Percentiles rank a stretch among this genome's conserved stretches.
Evolutionary conservation across 1,140 invertebrate genomes (phyloP).

Genomic region (Diabrotica virgifera): DNA sequence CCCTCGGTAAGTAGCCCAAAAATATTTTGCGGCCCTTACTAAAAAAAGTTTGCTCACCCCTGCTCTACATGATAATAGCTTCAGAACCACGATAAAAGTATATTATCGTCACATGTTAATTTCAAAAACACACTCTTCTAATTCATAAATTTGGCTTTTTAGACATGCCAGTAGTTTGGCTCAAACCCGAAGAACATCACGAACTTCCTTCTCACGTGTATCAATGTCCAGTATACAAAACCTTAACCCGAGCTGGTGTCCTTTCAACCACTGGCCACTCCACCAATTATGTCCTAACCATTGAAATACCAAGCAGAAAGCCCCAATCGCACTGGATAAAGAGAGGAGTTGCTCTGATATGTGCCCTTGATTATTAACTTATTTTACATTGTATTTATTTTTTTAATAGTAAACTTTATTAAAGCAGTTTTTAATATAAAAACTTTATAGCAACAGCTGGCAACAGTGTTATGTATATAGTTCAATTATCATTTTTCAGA

Average conservation of each 20-base stretch:
- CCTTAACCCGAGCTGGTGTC: constrained; percentile 61
- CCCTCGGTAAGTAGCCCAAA: too few species aligned
- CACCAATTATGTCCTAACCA: constrained; percentile 74
- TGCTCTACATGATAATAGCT: too few species aligned
- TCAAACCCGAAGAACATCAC: constrained; percentile 59
- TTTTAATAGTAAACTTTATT: constrained; percentile 7
- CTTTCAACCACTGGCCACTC: constrained; percentile 78
- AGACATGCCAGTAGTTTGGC: constrained; percentile 64
- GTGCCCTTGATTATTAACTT: constrained; percentile 69
- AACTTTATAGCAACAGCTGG: too few species aligned
- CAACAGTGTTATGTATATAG: too few species aligned
- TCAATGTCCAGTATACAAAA: constrained; percentile 76
- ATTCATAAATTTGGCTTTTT: constrained; percentile 14
- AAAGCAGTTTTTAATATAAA: too few species aligned
- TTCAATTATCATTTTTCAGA: too few species aligned
- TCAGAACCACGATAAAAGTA: too few species aligned
- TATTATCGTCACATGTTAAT: too few species aligned
- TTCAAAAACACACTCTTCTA: too few species aligned
- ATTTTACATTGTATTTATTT: not conserved
- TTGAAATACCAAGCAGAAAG: constrained; percentile 62
- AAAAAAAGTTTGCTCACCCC: too few species aligned
- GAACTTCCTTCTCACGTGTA: constrained; percentile 53
- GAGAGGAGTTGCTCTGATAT: constrained; percentile 72
- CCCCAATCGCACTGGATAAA: constrained; percentile 73
- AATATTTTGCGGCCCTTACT: too few species aligned